A percentile compares a stretch with the other conserved stretches of the same genome.
Evolutionary conservation across 1,140 invertebrate species (phyloP).

Genomic region (Saccostrea cuccullata): DNA sequence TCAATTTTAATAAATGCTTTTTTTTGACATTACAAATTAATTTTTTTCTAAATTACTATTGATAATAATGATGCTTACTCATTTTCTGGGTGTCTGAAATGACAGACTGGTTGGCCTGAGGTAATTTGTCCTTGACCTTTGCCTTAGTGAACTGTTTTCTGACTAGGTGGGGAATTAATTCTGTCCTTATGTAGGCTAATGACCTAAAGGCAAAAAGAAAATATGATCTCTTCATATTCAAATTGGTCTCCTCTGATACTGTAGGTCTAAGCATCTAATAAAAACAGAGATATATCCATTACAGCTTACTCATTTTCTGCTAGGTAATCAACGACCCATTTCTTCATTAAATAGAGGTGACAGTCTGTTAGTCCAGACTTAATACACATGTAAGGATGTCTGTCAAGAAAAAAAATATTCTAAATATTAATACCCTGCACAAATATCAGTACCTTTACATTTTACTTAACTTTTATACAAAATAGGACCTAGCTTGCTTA

Average conservation of each 20-base stretch:
- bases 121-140: slow-evolving; percentile 80
- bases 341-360: slow-evolving; percentile 93
- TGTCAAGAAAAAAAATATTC: slow-evolving; percentile 59
- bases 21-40: neutral
- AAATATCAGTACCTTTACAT: neutral
- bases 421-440: neutral
- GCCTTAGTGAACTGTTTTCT: slow-evolving; percentile 86
- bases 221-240: no score
- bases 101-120: slow-evolving; percentile 76
- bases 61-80: slow-evolving; percentile 75
- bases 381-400: slow-evolving; percentile 85
- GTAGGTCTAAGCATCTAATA: no score
- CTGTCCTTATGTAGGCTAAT: slow-evolving; percentile 89
- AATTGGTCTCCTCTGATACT: no score
- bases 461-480: neutral
- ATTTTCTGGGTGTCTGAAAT: slow-evolving; percentile 83
- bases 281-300: no score
- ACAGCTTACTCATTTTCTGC: slow-evolving; percentile 83
- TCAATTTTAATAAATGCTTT: neutral
- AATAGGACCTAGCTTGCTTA: neutral
- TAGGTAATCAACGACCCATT: slow-evolving; percentile 91
- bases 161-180: slow-evolving; percentile 91
- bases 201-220: slow-evolving; percentile 74
- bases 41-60: neutral
- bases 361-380: slow-evolving; percentile 89